These are phyloP conservation scores for Microtus californicus DNA, from an alignment of 2,797 vertebrate genomes.

Conservation along the genomic window DNA sequence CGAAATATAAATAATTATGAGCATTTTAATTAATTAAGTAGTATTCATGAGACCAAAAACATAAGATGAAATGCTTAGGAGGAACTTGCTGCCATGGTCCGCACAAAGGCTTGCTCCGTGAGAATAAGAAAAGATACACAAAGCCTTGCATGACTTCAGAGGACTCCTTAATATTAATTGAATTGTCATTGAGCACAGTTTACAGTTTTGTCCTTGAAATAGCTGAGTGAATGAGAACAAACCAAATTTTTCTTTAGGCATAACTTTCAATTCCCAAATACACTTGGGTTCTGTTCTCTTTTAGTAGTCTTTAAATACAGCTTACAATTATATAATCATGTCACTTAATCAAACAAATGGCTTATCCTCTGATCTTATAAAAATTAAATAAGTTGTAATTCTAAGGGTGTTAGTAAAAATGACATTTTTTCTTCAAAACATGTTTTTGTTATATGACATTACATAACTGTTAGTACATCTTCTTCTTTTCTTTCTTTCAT, in stretches of 20 bases:
- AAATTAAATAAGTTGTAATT: not conserved
- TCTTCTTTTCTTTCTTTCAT: not conserved
- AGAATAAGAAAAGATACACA: too few relatives aligned
- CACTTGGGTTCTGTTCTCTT: not conserved
- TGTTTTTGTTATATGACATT: not conserved
- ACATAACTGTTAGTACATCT: not conserved
- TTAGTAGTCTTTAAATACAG: not conserved
- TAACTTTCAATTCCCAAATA: not conserved
- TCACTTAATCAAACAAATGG: not conserved
- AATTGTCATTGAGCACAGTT: not conserved
- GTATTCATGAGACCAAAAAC: not conserved
- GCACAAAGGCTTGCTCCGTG: not conserved
- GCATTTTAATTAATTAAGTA: not conserved
- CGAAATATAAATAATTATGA: not conserved
- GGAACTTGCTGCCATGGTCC: not conserved
- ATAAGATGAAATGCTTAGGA: not conserved
- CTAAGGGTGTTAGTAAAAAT: not conserved
- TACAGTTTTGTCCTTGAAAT: conserved; percentile 20
- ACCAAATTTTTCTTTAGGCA: not conserved
- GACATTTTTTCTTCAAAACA: not conserved
- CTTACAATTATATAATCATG: not conserved
- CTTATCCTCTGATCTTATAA: not conserved
- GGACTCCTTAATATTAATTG: not conserved
- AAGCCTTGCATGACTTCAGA: not conserved
- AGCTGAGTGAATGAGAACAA: not conserved